A percentile compares a stretch with the other conserved stretches of the same genome.
These are phyloP conservation scores for Stercorarius parasiticus DNA, from an alignment of 2,113 vertebrate species.

Conservation along the genomic window DNA sequence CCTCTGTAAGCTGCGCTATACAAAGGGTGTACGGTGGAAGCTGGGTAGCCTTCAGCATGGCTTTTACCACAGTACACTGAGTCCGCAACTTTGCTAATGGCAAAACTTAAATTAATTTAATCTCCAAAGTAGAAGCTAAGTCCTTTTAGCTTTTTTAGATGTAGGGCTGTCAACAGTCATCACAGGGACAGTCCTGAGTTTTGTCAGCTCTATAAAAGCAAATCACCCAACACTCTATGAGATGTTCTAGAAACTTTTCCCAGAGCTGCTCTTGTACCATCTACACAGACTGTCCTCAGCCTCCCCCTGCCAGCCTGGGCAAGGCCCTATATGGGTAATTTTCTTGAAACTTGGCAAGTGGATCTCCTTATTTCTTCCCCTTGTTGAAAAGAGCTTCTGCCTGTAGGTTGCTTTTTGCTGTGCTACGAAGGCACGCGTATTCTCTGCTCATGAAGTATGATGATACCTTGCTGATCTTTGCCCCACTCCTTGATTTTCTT, in stretches of 20 bases:
- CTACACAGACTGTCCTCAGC: background rate
- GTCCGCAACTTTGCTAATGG: background rate
- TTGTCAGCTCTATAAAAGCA: background rate
- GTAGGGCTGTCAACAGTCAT: background rate
- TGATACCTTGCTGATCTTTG: background rate
- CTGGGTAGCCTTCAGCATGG: background rate
- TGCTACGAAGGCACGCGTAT: fast-evolving
- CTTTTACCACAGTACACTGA: background rate
- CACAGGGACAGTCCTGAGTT: background rate
- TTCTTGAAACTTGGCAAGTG: background rate
- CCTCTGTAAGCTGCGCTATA: background rate
- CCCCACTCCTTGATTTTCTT: background rate
- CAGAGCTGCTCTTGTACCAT: background rate
- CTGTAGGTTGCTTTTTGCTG: background rate
- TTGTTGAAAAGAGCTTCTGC: background rate
- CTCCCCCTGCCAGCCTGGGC: background rate
- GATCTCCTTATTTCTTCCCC: background rate
- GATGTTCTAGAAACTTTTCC: background rate
- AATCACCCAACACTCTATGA: background rate
- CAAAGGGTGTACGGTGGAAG: background rate
- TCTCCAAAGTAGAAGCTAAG: background rate
- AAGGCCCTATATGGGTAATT: background rate
- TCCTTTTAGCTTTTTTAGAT: background rate
- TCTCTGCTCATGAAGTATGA: background rate
- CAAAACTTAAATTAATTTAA: background rate